Conservation (phyloP, 2,888 invertebrate genomes). For the Trachelus troglodyta region DNA sequence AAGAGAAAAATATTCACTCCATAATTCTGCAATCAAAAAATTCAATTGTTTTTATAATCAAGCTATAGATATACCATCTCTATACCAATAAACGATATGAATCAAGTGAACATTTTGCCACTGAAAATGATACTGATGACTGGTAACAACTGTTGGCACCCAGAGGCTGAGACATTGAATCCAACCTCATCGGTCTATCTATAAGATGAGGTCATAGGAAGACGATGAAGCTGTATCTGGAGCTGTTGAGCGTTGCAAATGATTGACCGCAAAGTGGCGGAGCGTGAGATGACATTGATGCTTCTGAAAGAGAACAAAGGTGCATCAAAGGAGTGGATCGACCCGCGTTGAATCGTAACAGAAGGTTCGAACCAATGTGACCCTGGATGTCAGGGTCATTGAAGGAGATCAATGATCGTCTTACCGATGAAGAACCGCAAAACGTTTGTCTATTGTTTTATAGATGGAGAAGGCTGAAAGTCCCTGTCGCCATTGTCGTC, state of each 20-base stretch:
- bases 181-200: too few species aligned
- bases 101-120: neutral
- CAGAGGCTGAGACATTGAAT: neutral
- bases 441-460: neutral
- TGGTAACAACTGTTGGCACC: neutral
- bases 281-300: slow-evolving; percentile 38
- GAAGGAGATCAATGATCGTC: neutral
- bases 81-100: neutral
- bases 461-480: neutral
- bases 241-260: slow-evolving; percentile 16
- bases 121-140: neutral
- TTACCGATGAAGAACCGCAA: neutral
- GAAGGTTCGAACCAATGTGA: slow-evolving; percentile 38
- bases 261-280: slow-evolving; percentile 38
- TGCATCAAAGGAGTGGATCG: slow-evolving; percentile 24
- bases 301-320: slow-evolving; percentile 19
- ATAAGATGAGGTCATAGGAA: neutral
- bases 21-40: neutral
- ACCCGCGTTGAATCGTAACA: slow-evolving; percentile 43
- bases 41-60: neutral
- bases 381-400: slow-evolving; percentile 27
- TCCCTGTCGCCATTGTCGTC: neutral
- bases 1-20: neutral
- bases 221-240: neutral
- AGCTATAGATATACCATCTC: neutral